Base-by-base conservation (phyloP, 2,797 vertebrate genomes). In the Linurgus olivaceus region DNA sequence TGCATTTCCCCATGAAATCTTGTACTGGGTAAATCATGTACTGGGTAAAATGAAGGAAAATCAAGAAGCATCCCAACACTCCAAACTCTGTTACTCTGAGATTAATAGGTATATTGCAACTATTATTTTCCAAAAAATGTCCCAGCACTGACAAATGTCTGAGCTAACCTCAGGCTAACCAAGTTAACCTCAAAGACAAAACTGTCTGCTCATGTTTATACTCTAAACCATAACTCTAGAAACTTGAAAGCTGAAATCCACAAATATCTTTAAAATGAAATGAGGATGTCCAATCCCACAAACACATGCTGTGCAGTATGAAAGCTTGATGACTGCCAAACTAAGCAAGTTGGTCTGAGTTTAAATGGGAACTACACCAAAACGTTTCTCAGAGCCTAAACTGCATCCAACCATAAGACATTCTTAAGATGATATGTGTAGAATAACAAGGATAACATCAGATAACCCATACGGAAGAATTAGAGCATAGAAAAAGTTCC, bases 131-230 rank as follows among this genome's bases (percentile, higher is more conserved):
- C 0, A 14, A 42, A 86, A 90, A 77, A 68, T 45, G 15, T 79
- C 38, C 82, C 50, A 83, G 71, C 13, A 24, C n/a, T 80, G 77
- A 80, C 84, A 65, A 84, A 83, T 23, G 4, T 66, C 91, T 82
- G 62, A 92, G 50, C 52, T 75, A 93, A 80, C 7, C 23, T 86
- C 3, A 1, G n/a, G 40, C 28, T 89, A 95, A 85, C 63, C 85
- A 95, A 96, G 70, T 65, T 90, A 79, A 92, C 17, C 55, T 87
- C 73, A 51, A 93, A 95, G 81, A 93, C 72, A 88, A 76, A 92
- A 84, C 54, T 59, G 24, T 35, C 52, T 90, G 50, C 51, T 91
- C 17, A 33, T 7, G 4, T 80, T 90, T 80, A 81, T 72, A 85
- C 85, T 92, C 91, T 84, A 92, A 93, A 79, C 80, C 23, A 40